These are phyloP conservation scores for Scaptomyza pallida DNA, from an alignment of 1,140 invertebrate species.

Conservation along the genomic window DNA sequence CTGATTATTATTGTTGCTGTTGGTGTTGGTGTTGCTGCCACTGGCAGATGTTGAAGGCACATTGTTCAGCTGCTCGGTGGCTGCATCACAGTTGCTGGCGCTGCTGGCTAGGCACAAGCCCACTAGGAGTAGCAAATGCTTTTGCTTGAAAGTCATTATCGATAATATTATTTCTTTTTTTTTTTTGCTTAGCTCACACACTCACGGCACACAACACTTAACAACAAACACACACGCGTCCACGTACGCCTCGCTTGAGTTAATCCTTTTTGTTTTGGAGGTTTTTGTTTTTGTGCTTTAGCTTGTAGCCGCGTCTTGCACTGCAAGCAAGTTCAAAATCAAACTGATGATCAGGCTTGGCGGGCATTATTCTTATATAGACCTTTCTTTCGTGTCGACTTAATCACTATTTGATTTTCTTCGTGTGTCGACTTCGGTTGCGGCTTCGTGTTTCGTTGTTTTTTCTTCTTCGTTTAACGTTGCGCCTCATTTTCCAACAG, in stretches of 20 bases:
- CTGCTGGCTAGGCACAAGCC: constrained; percentile 47
- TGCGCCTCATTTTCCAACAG: constrained; percentile 28
- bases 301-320: constrained; percentile 51
- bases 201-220: constrained; percentile 16
- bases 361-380: constrained; percentile 83
- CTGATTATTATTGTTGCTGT: constrained; percentile 29
- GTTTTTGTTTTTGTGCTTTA: neutral
- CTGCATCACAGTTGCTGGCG: constrained; percentile 46
- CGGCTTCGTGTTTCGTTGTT: constrained; percentile 1
- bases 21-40: constrained; percentile 5
- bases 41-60: constrained; percentile 12
- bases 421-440: constrained; percentile 34
- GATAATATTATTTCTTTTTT: constrained; percentile 10
- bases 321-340: constrained; percentile 66
- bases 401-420: constrained; percentile 78
- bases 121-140: constrained; percentile 45
- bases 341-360: constrained; percentile 74
- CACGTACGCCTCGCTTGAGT: constrained; percentile 26
- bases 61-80: constrained; percentile 67
- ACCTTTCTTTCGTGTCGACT: constrained; percentile 65
- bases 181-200: constrained; percentile 13
- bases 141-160: constrained; percentile 59
- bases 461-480: constrained; percentile 9
- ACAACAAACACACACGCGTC: constrained; percentile 5
- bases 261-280: constrained; percentile 2